phyloP scores from a whole-genome alignment of 1,140 invertebrate genomes.

The Procambarus clarkii region DNA sequence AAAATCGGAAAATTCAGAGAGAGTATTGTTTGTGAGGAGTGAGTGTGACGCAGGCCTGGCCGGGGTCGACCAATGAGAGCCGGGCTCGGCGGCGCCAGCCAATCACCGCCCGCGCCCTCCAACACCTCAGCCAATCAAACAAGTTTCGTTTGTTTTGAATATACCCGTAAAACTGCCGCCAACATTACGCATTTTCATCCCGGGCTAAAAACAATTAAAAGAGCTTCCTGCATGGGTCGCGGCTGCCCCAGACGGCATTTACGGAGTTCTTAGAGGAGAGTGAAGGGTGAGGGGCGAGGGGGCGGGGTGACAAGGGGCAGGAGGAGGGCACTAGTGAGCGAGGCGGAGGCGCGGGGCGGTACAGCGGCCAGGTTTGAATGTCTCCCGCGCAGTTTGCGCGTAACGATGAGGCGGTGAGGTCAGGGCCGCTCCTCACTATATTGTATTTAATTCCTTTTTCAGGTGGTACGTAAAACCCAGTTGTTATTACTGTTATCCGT shows the following conservation, averaged over 20 bases:
- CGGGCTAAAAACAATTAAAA: not conserved
- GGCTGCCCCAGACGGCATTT: too few relatives aligned
- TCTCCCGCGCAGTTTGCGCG: not conserved
- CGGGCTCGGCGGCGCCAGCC: not conserved
- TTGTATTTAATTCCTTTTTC: not conserved
- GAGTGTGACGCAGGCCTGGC: too few relatives aligned
- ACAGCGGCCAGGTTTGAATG: not conserved
- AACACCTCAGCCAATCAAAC: not conserved
- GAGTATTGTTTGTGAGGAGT: too few relatives aligned
- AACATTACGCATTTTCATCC: not conserved
- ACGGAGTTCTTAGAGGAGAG: too few relatives aligned
- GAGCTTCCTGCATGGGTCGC: too few relatives aligned
- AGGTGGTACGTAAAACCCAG: not conserved
- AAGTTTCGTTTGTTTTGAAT: conserved; percentile 6
- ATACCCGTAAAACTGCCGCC: not conserved
- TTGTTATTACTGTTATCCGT: too few relatives aligned
- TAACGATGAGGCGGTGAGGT: not conserved
- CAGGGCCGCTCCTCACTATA: not conserved
- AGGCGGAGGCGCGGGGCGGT: not conserved
- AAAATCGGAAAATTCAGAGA: too few relatives aligned
- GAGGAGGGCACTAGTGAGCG: not conserved
- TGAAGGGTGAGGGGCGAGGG: not conserved
- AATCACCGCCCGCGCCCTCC: not conserved
- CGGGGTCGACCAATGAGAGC: too few relatives aligned
- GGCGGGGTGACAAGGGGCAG: too few relatives aligned